Evolutionary conservation across 2,888 invertebrate species (phyloP).

Genomic region (Cremastobaeus sp.): DNA sequence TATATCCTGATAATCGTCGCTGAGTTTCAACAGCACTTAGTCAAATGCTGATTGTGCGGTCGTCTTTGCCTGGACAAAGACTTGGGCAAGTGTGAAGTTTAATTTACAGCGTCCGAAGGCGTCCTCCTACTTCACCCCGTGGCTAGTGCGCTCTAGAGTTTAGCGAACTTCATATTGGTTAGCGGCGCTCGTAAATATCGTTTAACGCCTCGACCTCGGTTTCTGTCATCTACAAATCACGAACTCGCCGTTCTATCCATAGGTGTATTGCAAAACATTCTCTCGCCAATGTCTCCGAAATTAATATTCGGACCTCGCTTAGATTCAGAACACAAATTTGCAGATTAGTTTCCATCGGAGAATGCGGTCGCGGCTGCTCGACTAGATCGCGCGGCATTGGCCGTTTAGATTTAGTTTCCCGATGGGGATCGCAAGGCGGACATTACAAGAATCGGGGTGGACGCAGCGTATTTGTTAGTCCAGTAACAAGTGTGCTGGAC

Average conservation of each 20-base stretch:
- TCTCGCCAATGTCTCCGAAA: constrained; percentile 66
- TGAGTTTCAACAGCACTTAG: constrained; percentile 39
- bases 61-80: constrained; percentile 51
- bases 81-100: constrained; percentile 46
- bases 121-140: constrained; percentile 37
- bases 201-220: constrained; percentile 64
- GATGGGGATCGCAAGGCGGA: constrained; percentile 67
- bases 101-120: constrained; percentile 50
- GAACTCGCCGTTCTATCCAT: constrained; percentile 45
- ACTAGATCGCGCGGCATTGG: constrained; percentile 49
- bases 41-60: constrained; percentile 49
- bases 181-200: constrained; percentile 72
- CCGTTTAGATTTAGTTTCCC: constrained; percentile 68
- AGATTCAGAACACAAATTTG: constrained; percentile 78
- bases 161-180: constrained; percentile 58
- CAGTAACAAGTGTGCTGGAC: constrained; percentile 75
- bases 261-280: constrained; percentile 72
- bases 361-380: constrained; percentile 63
- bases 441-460: constrained; percentile 59
- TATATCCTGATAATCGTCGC: constrained; percentile 29
- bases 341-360: constrained; percentile 75
- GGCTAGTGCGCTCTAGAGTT: constrained; percentile 43
- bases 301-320: constrained; percentile 77
- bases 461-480: constrained; percentile 70
- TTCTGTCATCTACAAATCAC: constrained; percentile 68